phyloP scores from a whole-genome alignment of 2,797 vertebrate species.

The Botia kubotai region DNA sequence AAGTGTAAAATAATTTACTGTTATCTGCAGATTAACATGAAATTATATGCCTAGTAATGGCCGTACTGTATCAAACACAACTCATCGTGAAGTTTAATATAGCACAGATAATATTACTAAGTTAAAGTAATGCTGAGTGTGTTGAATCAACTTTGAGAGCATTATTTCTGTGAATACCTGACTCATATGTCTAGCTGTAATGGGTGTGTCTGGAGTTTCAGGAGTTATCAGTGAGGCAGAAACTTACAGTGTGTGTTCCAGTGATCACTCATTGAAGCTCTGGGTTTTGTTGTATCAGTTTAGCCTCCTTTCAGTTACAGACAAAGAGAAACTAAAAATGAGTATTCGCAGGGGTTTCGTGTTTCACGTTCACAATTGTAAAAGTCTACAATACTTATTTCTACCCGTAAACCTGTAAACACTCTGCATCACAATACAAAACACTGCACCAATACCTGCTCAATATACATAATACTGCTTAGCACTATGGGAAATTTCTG shows the following conservation, averaged over 20 bases:
- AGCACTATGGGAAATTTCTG: neutral
- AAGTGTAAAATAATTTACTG: neutral
- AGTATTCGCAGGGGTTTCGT: conserved; percentile 26
- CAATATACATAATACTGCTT: neutral
- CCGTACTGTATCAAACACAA: neutral
- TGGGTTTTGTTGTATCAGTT: conserved; percentile 19
- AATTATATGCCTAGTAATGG: neutral
- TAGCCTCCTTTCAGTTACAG: conserved; percentile 24
- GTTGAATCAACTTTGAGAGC: conserved; percentile 5
- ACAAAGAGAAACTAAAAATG: conserved; percentile 20
- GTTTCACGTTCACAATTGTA: conserved; percentile 16
- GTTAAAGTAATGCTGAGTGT: neutral
- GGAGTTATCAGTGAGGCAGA: conserved; percentile 22
- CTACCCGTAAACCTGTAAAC: neutral
- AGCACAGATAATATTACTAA: neutral
- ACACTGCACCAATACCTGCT: neutral
- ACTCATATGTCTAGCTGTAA: conserved; percentile 47
- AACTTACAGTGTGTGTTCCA: neutral
- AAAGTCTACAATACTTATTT: neutral
- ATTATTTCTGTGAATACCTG: conserved; percentile 36
- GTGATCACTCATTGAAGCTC: neutral
- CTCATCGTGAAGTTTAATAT: neutral
- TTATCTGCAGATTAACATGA: neutral
- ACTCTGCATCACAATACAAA: neutral
- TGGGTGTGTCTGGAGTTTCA: conserved; percentile 47